phyloP scores from a whole-genome alignment of 2,888 invertebrate genomes.

The Sipha maydis region DNA sequence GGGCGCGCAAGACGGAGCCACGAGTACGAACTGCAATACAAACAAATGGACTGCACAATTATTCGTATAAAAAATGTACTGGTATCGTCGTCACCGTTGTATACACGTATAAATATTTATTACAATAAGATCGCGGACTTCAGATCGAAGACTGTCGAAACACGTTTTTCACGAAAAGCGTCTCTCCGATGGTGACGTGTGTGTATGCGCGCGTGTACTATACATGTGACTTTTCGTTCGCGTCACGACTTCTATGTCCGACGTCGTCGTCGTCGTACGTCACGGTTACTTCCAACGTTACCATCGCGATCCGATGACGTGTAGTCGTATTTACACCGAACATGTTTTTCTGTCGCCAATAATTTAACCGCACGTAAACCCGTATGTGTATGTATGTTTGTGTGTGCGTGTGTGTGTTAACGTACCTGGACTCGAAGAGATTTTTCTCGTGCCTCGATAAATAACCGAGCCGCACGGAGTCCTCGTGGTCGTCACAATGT shows the following conservation, averaged over 20 bases:
- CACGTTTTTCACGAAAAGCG: conserved; percentile 4
- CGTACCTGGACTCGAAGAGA: too few species aligned
- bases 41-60: not conserved
- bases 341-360: not conserved
- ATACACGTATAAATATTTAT: not conserved
- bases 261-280: conserved; percentile 3
- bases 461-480: too few species aligned
- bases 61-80: not conserved
- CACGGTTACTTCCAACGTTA: too few species aligned
- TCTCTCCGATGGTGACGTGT: not conserved
- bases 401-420: too few species aligned
- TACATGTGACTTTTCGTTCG: conserved; percentile 6
- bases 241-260: conserved; percentile 13
- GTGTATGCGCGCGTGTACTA: too few species aligned
- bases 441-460: too few species aligned
- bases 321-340: too few species aligned
- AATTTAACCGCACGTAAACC: not conserved
- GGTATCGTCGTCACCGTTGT: not conserved
- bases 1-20: not conserved
- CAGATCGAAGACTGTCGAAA: not conserved
- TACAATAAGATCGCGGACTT: conserved; percentile 2
- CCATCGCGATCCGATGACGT: too few species aligned
- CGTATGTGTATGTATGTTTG: too few species aligned
- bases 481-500: too few species aligned
- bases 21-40: not conserved